Base-by-base conservation (phyloP, 2,888 invertebrate genomes). In the Callimorpha dominula region DNA sequence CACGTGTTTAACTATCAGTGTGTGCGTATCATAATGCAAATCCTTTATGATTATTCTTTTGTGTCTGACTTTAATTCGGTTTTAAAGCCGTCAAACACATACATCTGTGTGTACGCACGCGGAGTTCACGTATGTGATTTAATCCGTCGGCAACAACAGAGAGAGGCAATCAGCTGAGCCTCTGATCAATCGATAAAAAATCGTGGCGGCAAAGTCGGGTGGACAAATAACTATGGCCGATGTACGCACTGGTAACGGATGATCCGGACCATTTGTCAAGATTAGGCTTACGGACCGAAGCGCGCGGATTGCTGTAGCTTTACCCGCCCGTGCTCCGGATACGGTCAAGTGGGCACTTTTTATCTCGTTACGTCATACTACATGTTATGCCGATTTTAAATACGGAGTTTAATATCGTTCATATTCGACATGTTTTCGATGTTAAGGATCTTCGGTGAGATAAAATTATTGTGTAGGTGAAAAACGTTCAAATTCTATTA, bases 121-220 rank as follows among this genome's bases (percentile, higher is more conserved):
- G 52, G 65, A 63, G 70, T 79, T 73, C 72, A 80, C 73, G 75
- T 83, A 77, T 82, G 86, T 79, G 84, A 76, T 79, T 90, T 93
- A 93, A 94, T 94, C 94, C 89, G 94, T 84, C 95, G 95, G 95
- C 93, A 91, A 91, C 94, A 93, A 94, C 94, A 94, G 88, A 94
- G 93, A 88, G 90, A 86, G 86, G 92, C 95, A 95, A 95, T 95
- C 95, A 95, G 94, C 92, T 95, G 93, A 94, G 93, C 93, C 88
- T 83, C 89, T 91, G 94, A 95, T 94, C 94, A 92, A 94, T 95
- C 93, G 95, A 95, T 95, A 95, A 95, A 94, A 93, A 94, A 94
- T 93, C 89, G 91, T 90, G 89, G 86, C 90, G 88, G 86, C 85
- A 86, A 88, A 90, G 89, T 90, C 91, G 89, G 88, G 90, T 89